Evolutionary conservation across 2,888 invertebrate genomes (phyloP).

Genomic region (Eupithecia exiguata): DNA sequence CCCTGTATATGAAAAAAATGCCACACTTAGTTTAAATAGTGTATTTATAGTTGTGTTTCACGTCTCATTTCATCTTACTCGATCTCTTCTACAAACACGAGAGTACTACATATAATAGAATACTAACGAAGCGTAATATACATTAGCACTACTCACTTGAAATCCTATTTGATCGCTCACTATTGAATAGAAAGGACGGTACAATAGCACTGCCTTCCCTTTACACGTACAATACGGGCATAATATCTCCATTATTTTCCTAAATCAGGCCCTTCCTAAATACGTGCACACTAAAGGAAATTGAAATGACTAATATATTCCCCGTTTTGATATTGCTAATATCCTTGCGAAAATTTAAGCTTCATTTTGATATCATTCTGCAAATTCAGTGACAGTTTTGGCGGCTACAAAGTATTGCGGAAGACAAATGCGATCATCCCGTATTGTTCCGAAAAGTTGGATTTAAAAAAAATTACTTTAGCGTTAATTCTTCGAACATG

Average conservation of each 20-base stretch:
- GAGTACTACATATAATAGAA: not conserved
- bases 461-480: not conserved
- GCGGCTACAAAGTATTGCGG: not conserved
- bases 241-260: slow-evolving; percentile 47
- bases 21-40: not conserved
- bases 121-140: slow-evolving; percentile 9
- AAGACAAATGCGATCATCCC: not conserved
- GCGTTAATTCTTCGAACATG: not conserved
- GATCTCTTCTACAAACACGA: not conserved
- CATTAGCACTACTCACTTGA: slow-evolving; percentile 28
- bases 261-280: slow-evolving; percentile 56
- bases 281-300: slow-evolving; percentile 56
- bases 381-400: slow-evolving; percentile 9
- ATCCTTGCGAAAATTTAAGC: slow-evolving; percentile 45
- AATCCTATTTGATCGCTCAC: slow-evolving; percentile 34
- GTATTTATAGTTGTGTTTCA: slow-evolving; percentile 2
- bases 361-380: slow-evolving; percentile 24
- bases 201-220: slow-evolving; percentile 30
- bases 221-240: slow-evolving; percentile 24
- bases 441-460: not conserved
- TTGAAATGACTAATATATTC: slow-evolving; percentile 61
- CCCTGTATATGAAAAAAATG: not conserved
- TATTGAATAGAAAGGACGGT: slow-evolving; percentile 25
- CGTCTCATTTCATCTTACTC: not conserved
- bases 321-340: slow-evolving; percentile 55